Evolutionary conservation across 2,888 invertebrate genomes (phyloP).

Genomic region (Ceraclea dissimilis): DNA sequence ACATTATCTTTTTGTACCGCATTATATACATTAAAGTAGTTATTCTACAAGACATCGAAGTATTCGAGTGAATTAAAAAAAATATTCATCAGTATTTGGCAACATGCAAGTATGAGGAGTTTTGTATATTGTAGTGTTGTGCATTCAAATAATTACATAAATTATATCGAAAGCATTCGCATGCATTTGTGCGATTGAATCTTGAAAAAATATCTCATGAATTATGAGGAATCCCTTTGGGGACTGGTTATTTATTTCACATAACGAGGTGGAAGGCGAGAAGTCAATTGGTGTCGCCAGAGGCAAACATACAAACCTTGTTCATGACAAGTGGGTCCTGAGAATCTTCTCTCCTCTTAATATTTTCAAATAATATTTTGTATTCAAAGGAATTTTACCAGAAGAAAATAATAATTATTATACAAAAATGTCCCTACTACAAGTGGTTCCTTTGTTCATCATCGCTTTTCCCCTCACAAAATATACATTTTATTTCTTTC

Average conservation of each 20-base stretch:
- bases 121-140: too few species aligned
- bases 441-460: too few species aligned
- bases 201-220: neutral
- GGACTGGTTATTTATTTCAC: slow-evolving; percentile 1
- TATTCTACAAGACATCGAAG: too few species aligned
- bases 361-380: neutral
- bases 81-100: too few species aligned
- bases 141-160: neutral
- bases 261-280: slow-evolving; percentile 13
- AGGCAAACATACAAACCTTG: neutral
- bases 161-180: neutral
- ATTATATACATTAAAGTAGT: too few species aligned
- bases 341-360: neutral
- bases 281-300: neutral
- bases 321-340: neutral
- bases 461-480: too few species aligned
- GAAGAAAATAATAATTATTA: neutral
- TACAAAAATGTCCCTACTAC: neutral
- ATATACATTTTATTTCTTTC: too few species aligned
- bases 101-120: too few species aligned
- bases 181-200: neutral
- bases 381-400: neutral
- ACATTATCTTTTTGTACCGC: too few species aligned
- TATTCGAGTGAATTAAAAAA: too few species aligned
- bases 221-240: neutral